Percentiles rank a stretch among this genome's conserved stretches.
Conservation (phyloP, 1,140 invertebrate genomes). For the Drosophila pectinifera region DNA sequence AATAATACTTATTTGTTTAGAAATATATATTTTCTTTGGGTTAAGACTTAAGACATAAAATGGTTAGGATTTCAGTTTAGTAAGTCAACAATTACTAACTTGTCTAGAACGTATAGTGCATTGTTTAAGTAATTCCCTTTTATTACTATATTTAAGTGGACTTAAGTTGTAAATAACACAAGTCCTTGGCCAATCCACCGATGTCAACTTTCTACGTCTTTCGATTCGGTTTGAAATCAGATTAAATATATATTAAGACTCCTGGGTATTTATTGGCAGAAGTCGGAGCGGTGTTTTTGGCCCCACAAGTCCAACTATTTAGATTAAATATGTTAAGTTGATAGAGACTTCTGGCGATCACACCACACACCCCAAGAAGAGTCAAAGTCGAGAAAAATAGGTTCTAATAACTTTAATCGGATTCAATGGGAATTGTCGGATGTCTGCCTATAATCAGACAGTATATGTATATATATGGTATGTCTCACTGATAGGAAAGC, state of each 20-base stretch:
- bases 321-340: background rate
- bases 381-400: constrained; percentile 15
- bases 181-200: background rate
- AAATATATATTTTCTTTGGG: too few relatives aligned
- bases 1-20: too few relatives aligned
- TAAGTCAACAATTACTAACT: too few relatives aligned
- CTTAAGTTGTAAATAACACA: background rate
- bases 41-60: too few relatives aligned
- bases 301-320: background rate
- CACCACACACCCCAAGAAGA: background rate
- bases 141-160: background rate
- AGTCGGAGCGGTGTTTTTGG: background rate
- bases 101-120: too few relatives aligned
- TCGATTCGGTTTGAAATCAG: background rate
- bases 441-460: constrained; percentile 36
- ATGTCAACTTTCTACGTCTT: constrained; percentile 2
- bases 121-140: background rate
- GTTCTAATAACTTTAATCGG: constrained; percentile 28
- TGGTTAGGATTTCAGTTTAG: too few relatives aligned
- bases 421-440: constrained; percentile 2
- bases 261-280: background rate
- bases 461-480: constrained; percentile 15
- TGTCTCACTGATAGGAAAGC: constrained; percentile 28
- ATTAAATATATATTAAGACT: background rate
- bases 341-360: background rate